Evolutionary conservation across 2,113 vertebrate genomes (phyloP).

Genomic region (Isichthys henryi): DNA sequence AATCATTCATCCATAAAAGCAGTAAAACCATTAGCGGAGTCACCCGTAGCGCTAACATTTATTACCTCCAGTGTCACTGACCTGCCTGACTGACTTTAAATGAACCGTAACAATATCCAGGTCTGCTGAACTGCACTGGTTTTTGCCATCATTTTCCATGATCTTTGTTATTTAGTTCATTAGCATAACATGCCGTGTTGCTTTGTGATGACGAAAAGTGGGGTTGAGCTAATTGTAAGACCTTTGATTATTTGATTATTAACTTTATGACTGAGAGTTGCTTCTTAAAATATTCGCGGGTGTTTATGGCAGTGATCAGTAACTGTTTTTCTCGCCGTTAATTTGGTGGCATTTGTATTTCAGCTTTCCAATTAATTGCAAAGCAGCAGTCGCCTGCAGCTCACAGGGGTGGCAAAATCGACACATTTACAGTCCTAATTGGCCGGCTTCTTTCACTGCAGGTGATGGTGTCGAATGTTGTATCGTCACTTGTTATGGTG

Average conservation of each 20-base stretch:
- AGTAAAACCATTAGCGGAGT: background rate
- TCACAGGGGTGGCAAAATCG: background rate
- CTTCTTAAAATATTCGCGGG: background rate
- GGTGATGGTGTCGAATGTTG: background rate
- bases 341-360: background rate
- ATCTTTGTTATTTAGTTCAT: background rate
- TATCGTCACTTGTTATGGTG: background rate
- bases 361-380: background rate
- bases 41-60: background rate
- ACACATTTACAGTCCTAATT: background rate
- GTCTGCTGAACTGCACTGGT: background rate
- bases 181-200: background rate
- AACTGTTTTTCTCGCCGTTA: background rate
- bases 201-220: background rate
- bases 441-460: background rate
- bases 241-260: background rate
- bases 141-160: background rate
- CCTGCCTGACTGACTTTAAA: background rate
- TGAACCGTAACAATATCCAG: background rate
- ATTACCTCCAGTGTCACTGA: background rate
- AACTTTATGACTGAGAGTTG: background rate
- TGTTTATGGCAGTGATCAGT: background rate
- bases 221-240: background rate
- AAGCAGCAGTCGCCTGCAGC: background rate
- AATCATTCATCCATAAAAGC: background rate